A percentile compares a stretch with the other conserved stretches of the same genome.
Conservation (phyloP, 2,888 invertebrate genomes). For the Hedychridium roseum region DNA sequence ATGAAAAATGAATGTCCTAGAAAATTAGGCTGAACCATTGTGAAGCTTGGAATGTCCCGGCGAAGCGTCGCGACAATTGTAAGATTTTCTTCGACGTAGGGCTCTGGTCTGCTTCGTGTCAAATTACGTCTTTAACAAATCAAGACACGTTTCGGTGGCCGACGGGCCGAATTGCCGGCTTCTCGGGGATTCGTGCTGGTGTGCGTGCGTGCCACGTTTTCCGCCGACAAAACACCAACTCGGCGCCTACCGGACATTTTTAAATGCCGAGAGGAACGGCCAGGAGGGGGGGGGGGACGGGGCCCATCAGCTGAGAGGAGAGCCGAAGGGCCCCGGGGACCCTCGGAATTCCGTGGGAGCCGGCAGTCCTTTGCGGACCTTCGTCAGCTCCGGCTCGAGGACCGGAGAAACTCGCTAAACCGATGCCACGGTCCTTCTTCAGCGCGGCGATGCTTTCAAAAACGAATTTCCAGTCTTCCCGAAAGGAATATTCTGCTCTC, state of each 20-base stretch:
- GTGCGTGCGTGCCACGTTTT: too few relatives aligned
- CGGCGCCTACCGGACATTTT: constrained; percentile 32
- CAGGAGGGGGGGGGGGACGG: too few relatives aligned
- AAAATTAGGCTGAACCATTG: too few relatives aligned
- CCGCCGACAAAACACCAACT: too few relatives aligned
- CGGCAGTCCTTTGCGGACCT: constrained; percentile 10
- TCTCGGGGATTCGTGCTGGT: too few relatives aligned
- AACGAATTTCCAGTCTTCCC: too few relatives aligned
- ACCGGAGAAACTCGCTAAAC: neutral
- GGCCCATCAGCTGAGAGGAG: constrained; percentile 20
- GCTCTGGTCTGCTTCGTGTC: too few relatives aligned
- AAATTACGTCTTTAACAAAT: constrained; percentile 5
- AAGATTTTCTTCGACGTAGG: neutral
- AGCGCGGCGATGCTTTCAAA: too few relatives aligned
- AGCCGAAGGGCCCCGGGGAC: constrained; percentile 4
- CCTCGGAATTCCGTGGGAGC: constrained; percentile 7
- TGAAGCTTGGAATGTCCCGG: too few relatives aligned
- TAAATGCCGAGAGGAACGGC: constrained; percentile 34
- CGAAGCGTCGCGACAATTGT: neutral
- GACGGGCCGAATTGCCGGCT: too few relatives aligned
- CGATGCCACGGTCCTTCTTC: neutral
- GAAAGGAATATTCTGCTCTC: too few relatives aligned
- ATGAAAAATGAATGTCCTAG: too few relatives aligned
- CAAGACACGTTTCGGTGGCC: neutral
- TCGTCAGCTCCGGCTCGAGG: neutral